These are phyloP conservation scores for Carpatolechia fugitivella DNA, from an alignment of 2,888 invertebrate genomes.

Conservation along the genomic window DNA sequence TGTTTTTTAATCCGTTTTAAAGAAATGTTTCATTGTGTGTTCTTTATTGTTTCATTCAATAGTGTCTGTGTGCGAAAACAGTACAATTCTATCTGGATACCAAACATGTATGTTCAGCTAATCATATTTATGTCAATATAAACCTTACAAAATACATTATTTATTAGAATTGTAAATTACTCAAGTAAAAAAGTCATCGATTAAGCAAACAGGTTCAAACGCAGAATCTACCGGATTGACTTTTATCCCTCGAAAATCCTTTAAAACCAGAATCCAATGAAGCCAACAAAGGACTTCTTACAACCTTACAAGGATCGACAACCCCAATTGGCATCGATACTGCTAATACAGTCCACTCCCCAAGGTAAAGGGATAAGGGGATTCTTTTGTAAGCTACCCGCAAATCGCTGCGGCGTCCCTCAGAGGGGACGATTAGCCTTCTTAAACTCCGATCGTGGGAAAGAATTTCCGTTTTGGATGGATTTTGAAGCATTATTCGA, in stretches of 20 bases:
- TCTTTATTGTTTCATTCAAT: no score
- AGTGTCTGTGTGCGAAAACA: no score
- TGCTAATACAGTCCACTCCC: conserved; percentile 59
- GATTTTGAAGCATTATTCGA: conserved; percentile 6
- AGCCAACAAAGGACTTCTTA: conserved; percentile 53
- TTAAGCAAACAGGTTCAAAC: not conserved
- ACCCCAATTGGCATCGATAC: conserved; percentile 75
- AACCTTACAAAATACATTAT: no score
- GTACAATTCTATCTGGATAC: no score
- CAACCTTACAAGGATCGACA: conserved; percentile 51
- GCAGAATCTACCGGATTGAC: conserved; percentile 27
- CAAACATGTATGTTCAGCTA: no score
- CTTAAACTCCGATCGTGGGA: conserved; percentile 54
- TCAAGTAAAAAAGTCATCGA: no score
- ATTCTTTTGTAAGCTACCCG: conserved; percentile 67
- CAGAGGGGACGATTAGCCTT: conserved; percentile 59
- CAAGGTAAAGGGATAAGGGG: conserved; percentile 64
- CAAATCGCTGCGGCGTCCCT: conserved; percentile 59
- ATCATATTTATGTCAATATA: no score
- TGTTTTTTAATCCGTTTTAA: no score
- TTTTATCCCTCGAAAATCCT: conserved; percentile 16
- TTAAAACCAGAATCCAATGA: conserved; percentile 45
- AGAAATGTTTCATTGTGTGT: no score
- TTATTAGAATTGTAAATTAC: no score
- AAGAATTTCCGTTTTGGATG: conserved; percentile 30